Conservation (phyloP, 2,113 vertebrate genomes). For the Misgurnus mizolepis region DNA sequence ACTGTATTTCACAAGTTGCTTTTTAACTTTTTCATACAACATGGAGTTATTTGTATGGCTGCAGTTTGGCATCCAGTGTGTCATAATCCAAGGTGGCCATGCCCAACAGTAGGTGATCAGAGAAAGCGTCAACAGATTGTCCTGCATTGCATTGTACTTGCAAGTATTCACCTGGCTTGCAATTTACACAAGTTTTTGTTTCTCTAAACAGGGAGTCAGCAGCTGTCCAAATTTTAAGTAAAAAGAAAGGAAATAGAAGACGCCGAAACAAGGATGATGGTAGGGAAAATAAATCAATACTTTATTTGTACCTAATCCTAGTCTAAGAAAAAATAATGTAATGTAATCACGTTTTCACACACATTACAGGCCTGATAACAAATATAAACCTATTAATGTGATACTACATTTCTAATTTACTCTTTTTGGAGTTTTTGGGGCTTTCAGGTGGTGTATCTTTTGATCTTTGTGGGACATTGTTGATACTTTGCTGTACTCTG, state of each 20-base stretch:
- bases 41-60: conserved; percentile 4
- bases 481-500: too few species aligned
- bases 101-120: neutral
- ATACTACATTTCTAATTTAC: too few species aligned
- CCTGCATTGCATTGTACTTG: neutral
- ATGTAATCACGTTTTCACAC: neutral
- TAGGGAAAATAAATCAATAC: neutral
- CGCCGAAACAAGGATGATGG: neutral
- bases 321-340: neutral
- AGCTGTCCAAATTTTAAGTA: neutral
- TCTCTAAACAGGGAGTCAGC: conserved; percentile 1
- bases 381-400: neutral
- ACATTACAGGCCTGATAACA: neutral
- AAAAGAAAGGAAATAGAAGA: neutral
- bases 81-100: neutral
- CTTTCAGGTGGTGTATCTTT: neutral
- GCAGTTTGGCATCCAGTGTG: neutral
- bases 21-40: neutral
- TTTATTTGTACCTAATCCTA: neutral
- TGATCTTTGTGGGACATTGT: neutral
- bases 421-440: neutral
- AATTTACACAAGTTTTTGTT: neutral
- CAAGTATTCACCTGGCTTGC: neutral
- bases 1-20: conserved; percentile 4
- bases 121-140: neutral